Evolutionary conservation across 2,888 invertebrate species (phyloP).

Genomic region (Sinhomidia bicolor): DNA sequence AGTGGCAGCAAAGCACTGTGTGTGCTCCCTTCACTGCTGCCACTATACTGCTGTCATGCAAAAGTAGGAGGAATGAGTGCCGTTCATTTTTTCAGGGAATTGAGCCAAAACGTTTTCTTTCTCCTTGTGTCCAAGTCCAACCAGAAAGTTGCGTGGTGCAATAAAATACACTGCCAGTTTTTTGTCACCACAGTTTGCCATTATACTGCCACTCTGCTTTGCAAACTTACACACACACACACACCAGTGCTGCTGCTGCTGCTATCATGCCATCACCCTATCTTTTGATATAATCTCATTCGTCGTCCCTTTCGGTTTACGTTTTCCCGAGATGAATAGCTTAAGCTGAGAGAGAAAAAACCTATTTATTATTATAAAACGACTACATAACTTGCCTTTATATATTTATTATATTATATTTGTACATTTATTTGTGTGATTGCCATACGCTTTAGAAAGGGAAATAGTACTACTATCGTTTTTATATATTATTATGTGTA

Average conservation of each 20-base stretch:
- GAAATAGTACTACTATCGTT: too few relatives aligned
- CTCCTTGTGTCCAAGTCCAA: constrained; percentile 30
- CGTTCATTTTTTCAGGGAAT: constrained; percentile 65
- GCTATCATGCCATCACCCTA: neutral
- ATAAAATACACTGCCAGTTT: constrained; percentile 47
- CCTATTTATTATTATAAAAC: constrained; percentile 42
- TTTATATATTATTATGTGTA: neutral
- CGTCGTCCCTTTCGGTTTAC: constrained; percentile 32
- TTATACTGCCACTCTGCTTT: neutral
- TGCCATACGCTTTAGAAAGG: neutral
- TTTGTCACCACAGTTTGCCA: constrained; percentile 12
- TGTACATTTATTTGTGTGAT: too few relatives aligned
- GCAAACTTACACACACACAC: neutral
- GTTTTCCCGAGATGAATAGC: constrained; percentile 32
- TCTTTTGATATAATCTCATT: constrained; percentile 45
- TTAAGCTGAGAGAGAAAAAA: constrained; percentile 22
- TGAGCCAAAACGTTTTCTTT: constrained; percentile 61
- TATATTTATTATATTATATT: too few relatives aligned
- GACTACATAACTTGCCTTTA: too few relatives aligned
- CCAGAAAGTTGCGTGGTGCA: constrained; percentile 49
- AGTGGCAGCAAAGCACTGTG: too few relatives aligned
- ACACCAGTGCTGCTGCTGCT: neutral
- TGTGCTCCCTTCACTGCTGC: too few relatives aligned
- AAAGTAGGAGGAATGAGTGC: constrained; percentile 55
- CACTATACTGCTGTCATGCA: constrained; percentile 30